These are phyloP conservation scores for Phrynocephalus versicolor DNA, from an alignment of 2,113 vertebrate species.

Conservation along the genomic window DNA sequence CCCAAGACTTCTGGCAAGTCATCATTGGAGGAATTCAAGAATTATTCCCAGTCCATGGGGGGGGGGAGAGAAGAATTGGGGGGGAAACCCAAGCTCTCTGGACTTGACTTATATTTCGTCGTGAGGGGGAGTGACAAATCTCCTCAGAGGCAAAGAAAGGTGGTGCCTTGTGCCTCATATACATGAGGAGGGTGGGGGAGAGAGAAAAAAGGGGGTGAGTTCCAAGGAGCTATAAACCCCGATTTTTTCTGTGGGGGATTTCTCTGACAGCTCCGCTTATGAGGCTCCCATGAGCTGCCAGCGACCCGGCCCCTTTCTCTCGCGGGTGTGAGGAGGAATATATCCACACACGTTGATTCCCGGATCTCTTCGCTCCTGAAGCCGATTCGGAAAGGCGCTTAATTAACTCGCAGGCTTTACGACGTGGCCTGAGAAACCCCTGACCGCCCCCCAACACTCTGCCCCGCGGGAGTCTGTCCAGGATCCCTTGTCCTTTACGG, in stretches of 20 bases:
- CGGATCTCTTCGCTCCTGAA: fast-evolving
- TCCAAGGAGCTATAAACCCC: slow-evolving; percentile 28
- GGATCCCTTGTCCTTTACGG: slow-evolving; percentile 56
- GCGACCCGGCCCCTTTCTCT: slow-evolving; percentile 32
- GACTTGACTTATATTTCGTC: background rate
- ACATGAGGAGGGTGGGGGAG: background rate
- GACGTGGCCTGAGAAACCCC: slow-evolving; percentile 49
- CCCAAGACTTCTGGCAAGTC: background rate
- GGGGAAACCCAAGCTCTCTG: too few relatives aligned
- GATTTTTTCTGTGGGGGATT: slow-evolving; percentile 25
- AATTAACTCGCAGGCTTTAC: slow-evolving; percentile 61
- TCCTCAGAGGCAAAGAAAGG: slow-evolving; percentile 11
- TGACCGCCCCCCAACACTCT: slow-evolving; percentile 21
- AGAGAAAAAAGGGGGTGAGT: background rate
- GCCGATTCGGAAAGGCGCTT: slow-evolving; percentile 45
- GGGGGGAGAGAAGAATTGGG: background rate
- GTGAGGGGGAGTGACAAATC: background rate
- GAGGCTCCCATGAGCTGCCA: background rate
- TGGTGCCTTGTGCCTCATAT: fast-evolving
- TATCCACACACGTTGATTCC: slow-evolving; percentile 25
- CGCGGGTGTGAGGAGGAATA: slow-evolving; percentile 14
- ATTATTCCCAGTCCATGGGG: background rate
- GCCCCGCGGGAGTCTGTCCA: slow-evolving; percentile 18
- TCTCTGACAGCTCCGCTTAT: slow-evolving; percentile 13
- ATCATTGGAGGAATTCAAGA: background rate